phyloP scores from a whole-genome alignment of 2,113 vertebrate species.

The Paramormyrops kingsleyae region DNA sequence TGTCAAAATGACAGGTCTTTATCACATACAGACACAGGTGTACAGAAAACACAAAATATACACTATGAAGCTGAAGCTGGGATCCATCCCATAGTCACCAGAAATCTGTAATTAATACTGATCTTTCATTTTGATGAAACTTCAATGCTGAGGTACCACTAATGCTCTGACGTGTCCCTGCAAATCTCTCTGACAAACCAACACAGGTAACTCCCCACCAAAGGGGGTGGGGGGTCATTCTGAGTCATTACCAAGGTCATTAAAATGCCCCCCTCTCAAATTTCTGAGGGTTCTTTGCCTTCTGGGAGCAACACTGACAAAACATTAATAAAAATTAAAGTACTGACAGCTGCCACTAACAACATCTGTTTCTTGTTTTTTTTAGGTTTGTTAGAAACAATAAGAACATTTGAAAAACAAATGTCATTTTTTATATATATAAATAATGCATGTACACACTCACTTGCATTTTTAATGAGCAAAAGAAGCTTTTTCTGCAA shows the following conservation, averaged over 20 bases:
- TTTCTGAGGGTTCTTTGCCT: not conserved
- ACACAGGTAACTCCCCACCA: not conserved
- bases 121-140: not conserved
- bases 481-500: not conserved
- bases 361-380: not conserved
- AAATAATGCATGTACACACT: not conserved
- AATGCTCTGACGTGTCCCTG: not conserved
- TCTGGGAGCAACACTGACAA: not conserved
- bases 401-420: not conserved
- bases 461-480: constrained; percentile 6
- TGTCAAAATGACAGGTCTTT: no score
- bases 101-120: not conserved
- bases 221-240: not conserved
- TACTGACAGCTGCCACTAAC: not conserved
- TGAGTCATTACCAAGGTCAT: not conserved
- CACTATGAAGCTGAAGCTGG: not conserved
- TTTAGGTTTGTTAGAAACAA: not conserved
- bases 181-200: not conserved
- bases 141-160: not conserved
- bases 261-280: not conserved
- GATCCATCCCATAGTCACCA: not conserved
- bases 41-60: not conserved
- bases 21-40: not conserved
- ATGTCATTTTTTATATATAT: not conserved
- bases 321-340: not conserved